Conservation (phyloP, 2,113 vertebrate genomes). For the Zosterops hypoxanthus region DNA sequence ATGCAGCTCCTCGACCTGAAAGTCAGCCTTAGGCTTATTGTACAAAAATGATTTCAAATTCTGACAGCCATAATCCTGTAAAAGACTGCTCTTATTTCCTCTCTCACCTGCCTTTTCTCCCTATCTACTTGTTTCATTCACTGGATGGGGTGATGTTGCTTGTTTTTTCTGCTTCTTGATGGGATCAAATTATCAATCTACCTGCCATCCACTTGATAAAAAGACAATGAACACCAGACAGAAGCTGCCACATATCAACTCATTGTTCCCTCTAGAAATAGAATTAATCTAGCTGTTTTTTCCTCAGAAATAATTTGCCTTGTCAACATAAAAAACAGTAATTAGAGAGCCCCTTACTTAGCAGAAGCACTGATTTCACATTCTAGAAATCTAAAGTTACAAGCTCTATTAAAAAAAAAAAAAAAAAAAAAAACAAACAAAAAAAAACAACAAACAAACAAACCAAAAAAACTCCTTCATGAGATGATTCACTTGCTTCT, state of each 20-base stretch:
- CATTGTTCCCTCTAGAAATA: not conserved
- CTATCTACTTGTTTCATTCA: not conserved
- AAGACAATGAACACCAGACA: not conserved
- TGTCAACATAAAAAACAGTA: not conserved
- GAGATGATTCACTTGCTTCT: not conserved
- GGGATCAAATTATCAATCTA: not conserved
- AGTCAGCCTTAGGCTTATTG: not conserved
- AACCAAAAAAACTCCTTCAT: not conserved
- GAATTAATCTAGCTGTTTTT: not conserved
- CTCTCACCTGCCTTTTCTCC: not conserved
- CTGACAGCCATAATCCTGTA: not conserved
- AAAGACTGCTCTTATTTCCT: not conserved
- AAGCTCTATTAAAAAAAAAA: not conserved
- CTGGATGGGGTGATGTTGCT: not conserved
- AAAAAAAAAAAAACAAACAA: not conserved
- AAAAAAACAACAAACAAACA: not conserved
- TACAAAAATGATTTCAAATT: not conserved
- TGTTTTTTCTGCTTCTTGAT: not conserved
- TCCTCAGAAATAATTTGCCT: not conserved
- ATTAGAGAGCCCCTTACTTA: not conserved
- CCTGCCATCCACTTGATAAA: not conserved
- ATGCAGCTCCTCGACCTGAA: not conserved
- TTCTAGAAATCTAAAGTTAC: not conserved
- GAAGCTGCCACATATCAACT: not conserved
- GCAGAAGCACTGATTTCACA: not conserved